These are phyloP conservation scores for Paramuricea clavata DNA, from an alignment of 92 coral and sea anemone species.

Conservation along the genomic window DNA sequence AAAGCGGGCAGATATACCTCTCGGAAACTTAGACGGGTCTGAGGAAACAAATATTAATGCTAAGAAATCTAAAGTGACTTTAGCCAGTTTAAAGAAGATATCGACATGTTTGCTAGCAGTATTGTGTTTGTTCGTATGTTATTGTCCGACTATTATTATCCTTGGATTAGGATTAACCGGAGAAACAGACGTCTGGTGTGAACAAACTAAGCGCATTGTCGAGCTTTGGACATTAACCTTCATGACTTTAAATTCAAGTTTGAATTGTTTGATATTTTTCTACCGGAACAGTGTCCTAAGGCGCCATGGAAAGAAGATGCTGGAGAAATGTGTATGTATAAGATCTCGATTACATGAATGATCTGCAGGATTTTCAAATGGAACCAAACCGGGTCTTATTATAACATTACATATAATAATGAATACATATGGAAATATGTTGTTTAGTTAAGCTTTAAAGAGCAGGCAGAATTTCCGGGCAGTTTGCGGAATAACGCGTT, in stretches of 20 bases:
- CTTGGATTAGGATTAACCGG: neutral
- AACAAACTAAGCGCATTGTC: neutral
- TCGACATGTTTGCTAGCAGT: conserved; percentile 3
- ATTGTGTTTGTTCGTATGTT: neutral
- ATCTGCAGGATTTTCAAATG: too few species aligned
- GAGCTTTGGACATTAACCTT: neutral
- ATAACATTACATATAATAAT: too few species aligned
- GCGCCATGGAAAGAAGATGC: neutral
- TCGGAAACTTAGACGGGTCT: neutral
- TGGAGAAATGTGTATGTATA: neutral
- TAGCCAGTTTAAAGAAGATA: neutral
- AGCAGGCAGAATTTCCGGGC: too few species aligned
- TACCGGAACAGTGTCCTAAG: neutral
- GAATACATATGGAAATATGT: too few species aligned
- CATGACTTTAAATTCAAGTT: neutral
- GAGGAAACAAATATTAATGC: neutral
- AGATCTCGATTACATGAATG: neutral
- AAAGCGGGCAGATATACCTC: neutral
- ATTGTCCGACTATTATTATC: neutral
- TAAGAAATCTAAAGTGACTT: neutral
- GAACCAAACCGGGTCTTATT: too few species aligned
- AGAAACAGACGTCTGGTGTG: neutral
- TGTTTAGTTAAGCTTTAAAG: too few species aligned
- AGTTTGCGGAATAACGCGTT: too few species aligned
- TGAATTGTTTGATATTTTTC: conserved; percentile 2